A percentile compares a stretch with the other conserved stretches of the same genome.
These are phyloP conservation scores for Drosophila niveifrons DNA, from an alignment of 2,888 invertebrate species.

Conservation along the genomic window DNA sequence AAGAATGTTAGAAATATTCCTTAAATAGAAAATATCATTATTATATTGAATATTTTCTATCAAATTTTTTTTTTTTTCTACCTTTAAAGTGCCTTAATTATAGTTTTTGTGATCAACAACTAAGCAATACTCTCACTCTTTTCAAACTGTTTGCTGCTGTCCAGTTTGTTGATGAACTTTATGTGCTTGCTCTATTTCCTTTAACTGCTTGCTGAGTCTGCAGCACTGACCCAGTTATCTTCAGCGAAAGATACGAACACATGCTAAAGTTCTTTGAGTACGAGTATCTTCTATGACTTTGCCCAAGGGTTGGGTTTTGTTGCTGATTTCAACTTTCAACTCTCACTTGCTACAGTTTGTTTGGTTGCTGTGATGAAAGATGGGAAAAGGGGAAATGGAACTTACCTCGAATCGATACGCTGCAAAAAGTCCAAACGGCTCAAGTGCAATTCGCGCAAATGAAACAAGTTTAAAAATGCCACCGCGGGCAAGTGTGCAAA, in stretches of 20 bases:
- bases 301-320: not conserved
- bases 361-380: not conserved
- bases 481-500: conserved; percentile 90
- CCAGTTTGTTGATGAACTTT: conserved; percentile 28
- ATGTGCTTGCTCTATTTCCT: not conserved
- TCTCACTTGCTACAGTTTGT: conserved; percentile 32
- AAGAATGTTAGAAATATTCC: too few relatives aligned
- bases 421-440: conserved; percentile 89
- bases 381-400: conserved; percentile 18
- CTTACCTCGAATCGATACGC: conserved; percentile 89
- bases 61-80: too few relatives aligned
- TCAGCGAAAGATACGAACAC: conserved; percentile 19
- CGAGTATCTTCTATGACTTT: conserved; percentile 30
- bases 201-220: conserved; percentile 36
- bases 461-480: conserved; percentile 93
- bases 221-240: conserved; percentile 47
- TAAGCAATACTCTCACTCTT: conserved; percentile 18
- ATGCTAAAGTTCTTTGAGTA: conserved; percentile 18
- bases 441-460: conserved; percentile 91
- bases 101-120: not conserved
- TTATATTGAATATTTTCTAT: too few relatives aligned
- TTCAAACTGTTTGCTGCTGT: conserved; percentile 36
- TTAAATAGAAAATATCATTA: too few relatives aligned
- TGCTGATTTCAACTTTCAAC: conserved; percentile 21
- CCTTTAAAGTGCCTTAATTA: too few relatives aligned